phyloP scores from a whole-genome alignment of 2,888 invertebrate species.

The Chrysina gloriosa region DNA sequence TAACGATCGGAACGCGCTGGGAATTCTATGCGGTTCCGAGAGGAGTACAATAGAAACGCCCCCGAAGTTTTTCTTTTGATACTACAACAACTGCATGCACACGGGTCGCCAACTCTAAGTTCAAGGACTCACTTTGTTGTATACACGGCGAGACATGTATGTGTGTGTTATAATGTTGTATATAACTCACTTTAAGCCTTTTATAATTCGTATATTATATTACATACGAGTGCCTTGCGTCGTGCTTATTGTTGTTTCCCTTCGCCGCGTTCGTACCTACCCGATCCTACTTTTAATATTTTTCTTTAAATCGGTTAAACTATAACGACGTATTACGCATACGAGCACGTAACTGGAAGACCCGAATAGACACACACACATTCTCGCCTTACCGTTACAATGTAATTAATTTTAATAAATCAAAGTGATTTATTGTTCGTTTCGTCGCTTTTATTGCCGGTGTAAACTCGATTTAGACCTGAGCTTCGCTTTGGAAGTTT shows the following conservation, averaged over 20 bases:
- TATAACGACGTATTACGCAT: too few relatives aligned
- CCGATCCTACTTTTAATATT: too few relatives aligned
- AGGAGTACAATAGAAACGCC: slow-evolving; percentile 12
- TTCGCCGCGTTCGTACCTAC: not conserved
- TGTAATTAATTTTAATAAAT: slow-evolving; percentile 19
- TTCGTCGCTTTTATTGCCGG: not conserved
- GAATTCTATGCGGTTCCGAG: slow-evolving; percentile 8
- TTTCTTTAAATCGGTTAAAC: too few relatives aligned
- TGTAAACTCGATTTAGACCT: not conserved
- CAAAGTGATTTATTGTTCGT: slow-evolving; percentile 9
- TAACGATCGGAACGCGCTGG: slow-evolving; percentile 9
- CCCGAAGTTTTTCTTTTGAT: slow-evolving; percentile 9
- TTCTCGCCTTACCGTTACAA: slow-evolving; percentile 6
- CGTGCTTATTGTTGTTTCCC: not conserved
- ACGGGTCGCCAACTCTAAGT: slow-evolving; percentile 10
- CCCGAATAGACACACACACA: not conserved
- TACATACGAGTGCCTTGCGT: not conserved
- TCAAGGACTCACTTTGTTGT: slow-evolving; percentile 9
- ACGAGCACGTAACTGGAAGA: not conserved
- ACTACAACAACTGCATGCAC: slow-evolving; percentile 13
- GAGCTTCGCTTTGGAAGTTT: not conserved
- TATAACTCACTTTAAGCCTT: not conserved
- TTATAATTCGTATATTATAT: not conserved
- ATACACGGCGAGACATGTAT: not conserved
- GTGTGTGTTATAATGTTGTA: not conserved